Percentiles rank a stretch among this genome's conserved stretches.
Conservation (phyloP, 2,888 invertebrate species). For the Ochropleura plecta region DNA sequence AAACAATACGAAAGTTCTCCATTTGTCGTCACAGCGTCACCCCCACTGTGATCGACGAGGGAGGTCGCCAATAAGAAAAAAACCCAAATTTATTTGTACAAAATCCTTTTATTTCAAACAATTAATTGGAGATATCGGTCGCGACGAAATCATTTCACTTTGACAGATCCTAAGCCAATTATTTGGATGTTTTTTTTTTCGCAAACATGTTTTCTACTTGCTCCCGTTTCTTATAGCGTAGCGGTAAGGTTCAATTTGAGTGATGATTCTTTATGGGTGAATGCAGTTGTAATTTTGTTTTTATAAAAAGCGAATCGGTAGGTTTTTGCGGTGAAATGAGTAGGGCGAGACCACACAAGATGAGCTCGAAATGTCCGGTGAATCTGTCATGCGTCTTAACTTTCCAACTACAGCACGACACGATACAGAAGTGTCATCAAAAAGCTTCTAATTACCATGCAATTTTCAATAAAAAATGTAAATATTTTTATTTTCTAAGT, state of each 20-base stretch:
- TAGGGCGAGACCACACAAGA: conserved; percentile 83
- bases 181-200: conserved; percentile 64
- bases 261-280: conserved; percentile 40
- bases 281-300: conserved; percentile 70
- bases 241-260: conserved; percentile 70
- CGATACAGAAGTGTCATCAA: conserved; percentile 43
- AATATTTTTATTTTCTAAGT: not conserved
- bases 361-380: conserved; percentile 68
- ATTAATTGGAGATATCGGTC: conserved; percentile 84
- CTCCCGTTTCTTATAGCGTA: conserved; percentile 54
- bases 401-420: conserved; percentile 64
- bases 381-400: conserved; percentile 67
- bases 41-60: conserved; percentile 77
- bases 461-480: not conserved
- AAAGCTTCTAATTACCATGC: not conserved
- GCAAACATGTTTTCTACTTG: conserved; percentile 43
- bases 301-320: conserved; percentile 82
- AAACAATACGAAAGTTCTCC: conserved; percentile 63
- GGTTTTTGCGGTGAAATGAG: conserved; percentile 78
- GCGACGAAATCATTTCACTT: conserved; percentile 86
- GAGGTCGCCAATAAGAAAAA: conserved; percentile 77
- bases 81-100: conserved; percentile 73
- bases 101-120: conserved; percentile 78
- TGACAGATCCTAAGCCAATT: conserved; percentile 85
- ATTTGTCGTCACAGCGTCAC: conserved; percentile 69